phyloP scores from a whole-genome alignment of 2,797 vertebrate species.

The Tiaroga cobitis region DNA sequence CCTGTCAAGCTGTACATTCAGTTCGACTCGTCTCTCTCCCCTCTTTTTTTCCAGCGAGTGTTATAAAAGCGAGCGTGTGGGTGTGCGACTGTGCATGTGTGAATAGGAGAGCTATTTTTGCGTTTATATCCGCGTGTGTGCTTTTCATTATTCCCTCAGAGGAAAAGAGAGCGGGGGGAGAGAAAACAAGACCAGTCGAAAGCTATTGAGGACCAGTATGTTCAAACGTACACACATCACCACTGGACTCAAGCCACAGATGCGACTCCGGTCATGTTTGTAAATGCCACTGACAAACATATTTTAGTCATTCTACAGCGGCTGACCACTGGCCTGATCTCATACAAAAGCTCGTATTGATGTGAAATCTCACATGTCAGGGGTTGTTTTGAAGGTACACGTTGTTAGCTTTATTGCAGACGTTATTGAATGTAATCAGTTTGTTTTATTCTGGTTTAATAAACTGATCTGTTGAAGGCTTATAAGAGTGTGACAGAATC shows the following conservation, averaged over 20 bases:
- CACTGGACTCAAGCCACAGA: constrained; percentile 7
- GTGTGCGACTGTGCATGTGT: constrained; percentile 49
- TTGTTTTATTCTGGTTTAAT: constrained; percentile 1
- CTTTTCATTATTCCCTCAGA: constrained; percentile 53
- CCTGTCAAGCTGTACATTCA: constrained; percentile 55
- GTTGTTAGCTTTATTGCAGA: constrained; percentile 14
- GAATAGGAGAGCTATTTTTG: constrained; percentile 55
- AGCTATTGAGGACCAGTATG: constrained; percentile 21
- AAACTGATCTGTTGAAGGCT: constrained; percentile 3
- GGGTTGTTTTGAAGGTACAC: constrained; percentile 1
- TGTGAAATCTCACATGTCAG: not conserved
- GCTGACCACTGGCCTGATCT: constrained; percentile 12
- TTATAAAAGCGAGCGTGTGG: constrained; percentile 53
- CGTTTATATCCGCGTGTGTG: constrained; percentile 32
- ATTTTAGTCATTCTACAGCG: not conserved
- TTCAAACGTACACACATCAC: constrained; percentile 12
- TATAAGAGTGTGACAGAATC: not conserved
- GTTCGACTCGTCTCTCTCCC: constrained; percentile 28
- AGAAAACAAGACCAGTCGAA: constrained; percentile 21
- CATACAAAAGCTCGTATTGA: not conserved
- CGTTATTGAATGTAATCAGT: constrained; percentile 28
- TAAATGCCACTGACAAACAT: not conserved
- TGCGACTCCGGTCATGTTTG: not conserved
- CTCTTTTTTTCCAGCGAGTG: constrained; percentile 36
- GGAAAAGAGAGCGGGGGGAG: constrained; percentile 40